Percentiles rank a stretch among this genome's conserved stretches.
Evolutionary conservation across 2,888 invertebrate genomes (phyloP).

Genomic region (Sericinus montela): DNA sequence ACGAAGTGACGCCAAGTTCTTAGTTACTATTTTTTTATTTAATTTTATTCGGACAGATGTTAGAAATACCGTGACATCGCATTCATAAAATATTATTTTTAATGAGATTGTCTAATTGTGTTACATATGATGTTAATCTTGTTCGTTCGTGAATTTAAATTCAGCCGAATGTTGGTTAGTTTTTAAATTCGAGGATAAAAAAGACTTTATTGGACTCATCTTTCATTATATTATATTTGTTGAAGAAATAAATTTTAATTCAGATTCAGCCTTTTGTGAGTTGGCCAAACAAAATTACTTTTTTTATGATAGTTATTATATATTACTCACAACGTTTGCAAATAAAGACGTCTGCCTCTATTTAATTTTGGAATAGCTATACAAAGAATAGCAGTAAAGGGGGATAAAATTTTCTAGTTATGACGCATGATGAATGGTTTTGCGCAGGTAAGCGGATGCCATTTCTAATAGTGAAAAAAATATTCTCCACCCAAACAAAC

Average conservation of each 20-base stretch:
- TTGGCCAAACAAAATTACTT: constrained; percentile 22
- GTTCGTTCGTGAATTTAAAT: no score
- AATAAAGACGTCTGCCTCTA: constrained; percentile 61
- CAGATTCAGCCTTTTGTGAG: constrained; percentile 38
- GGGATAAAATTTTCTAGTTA: constrained; percentile 64
- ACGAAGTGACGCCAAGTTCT: no score
- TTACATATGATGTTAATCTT: no score
- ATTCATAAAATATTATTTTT: no score
- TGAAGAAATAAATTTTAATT: constrained; percentile 6
- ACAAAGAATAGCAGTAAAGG: constrained; percentile 56
- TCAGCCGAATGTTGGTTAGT: no score
- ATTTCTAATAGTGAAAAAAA: constrained; percentile 53
- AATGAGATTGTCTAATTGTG: no score
- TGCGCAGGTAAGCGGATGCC: constrained; percentile 60
- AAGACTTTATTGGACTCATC: no score
- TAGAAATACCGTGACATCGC: no score
- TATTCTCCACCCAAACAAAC: constrained; percentile 67
- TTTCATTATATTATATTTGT: no score
- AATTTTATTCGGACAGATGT: no score
- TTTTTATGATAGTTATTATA: constrained; percentile 33
- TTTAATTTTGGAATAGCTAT: constrained; percentile 39
- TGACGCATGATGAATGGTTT: constrained; percentile 67
- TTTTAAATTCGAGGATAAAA: not conserved
- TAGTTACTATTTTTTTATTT: no score
- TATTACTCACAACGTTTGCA: constrained; percentile 56